Evolutionary conservation across 2,113 vertebrate species (phyloP), one percentile per base, ranked within the genome.

Genomic region (Elanoides forficatus): DNA sequence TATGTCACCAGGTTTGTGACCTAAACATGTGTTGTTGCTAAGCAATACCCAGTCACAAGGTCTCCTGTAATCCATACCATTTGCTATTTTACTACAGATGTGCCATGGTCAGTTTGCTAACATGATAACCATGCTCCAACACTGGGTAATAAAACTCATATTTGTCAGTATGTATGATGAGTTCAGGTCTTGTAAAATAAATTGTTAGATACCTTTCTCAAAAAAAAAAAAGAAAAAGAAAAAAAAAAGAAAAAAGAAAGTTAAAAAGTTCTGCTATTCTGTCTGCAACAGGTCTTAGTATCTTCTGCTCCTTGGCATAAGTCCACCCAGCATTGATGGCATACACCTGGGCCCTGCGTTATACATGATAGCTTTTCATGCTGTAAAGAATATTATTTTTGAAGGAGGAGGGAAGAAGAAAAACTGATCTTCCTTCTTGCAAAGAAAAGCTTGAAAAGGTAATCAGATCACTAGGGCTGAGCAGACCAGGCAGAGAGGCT

Each of bases 21-120:
- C 63, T 78, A 96, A 93, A 88, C 91, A 56, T 32, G 18, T 43
- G 68, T 4, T 59, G 86, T 90, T 97, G 90, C 92, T 92, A 93
- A 84, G 92, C 75, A 86, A 86, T 74, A 74, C 17, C 30, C 43
- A 86, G 67, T 86, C 82, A 92, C 56, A 92, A 92, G 73, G 52
- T 68, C 60, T 81, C 68, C 90, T 68, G 70, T 91, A 87, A 93
- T 75, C 56, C 26, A 50, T 27, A 93, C 32, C 47, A 59, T 78
- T 92, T 92, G 47, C 52, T 71, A 0, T 91, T 95, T 92, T 71
- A 72, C 72, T 67, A 78, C 47, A 95, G 68, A 86, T n/a, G 52
- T 80, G 30, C 30, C 38, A 73, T n/a, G 36, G 30, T 56, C 86
- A 78, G 43, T 58, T 76, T 82, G 45, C 30, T 82, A 82, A 82